Evolutionary conservation across 1,140 invertebrate genomes (phyloP), one percentile per base, ranked within the genome.

Genomic region (Eriosoma lanigerum): DNA sequence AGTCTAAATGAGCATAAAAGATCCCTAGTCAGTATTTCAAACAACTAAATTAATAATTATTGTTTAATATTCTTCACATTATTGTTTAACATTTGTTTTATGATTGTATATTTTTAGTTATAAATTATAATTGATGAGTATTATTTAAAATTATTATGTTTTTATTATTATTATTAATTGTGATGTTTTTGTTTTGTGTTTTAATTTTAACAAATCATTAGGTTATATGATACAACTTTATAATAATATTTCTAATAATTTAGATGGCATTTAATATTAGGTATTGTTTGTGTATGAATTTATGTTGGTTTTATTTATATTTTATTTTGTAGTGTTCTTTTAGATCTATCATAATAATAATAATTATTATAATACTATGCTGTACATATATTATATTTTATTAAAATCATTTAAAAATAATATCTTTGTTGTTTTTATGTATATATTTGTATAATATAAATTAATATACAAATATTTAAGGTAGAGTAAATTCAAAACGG

Each of bases 241-340:
- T 38, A 78, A 44, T 78, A 78, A 78, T 78, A 78, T 62, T 62
- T 78, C 75, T 78, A 78, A 78, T 78, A 78, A 62, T 58, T 78
- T 78, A 78, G 75, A 78, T 29, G 46, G 75, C 75, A 78, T 78
- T 78, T 78, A 78, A 78, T 78, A 78, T 78, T 78, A 78, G 75
- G 54, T 78, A 78, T 78, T 78, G 75, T 78, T 78, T 78, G 75
- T 78, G 75, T 78, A 78, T 60, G 54, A 78, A 60, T 78, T 78
- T 78, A 78, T 78, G 75, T 78, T 78, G 75, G 75, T 78, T 78
- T 76, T 76, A 58, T 76, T 76, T 76, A 58, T 58, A 76, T 76
- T 76, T 76, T 78, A 78, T 78, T 78, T 78, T 78, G 75, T 78
- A 78, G 75, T 78, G 75, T 78, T 78, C 75, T 78, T 78, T 78